phyloP scores from a whole-genome alignment of 2,888 invertebrate species.

The Epistrophe grossulariae region DNA sequence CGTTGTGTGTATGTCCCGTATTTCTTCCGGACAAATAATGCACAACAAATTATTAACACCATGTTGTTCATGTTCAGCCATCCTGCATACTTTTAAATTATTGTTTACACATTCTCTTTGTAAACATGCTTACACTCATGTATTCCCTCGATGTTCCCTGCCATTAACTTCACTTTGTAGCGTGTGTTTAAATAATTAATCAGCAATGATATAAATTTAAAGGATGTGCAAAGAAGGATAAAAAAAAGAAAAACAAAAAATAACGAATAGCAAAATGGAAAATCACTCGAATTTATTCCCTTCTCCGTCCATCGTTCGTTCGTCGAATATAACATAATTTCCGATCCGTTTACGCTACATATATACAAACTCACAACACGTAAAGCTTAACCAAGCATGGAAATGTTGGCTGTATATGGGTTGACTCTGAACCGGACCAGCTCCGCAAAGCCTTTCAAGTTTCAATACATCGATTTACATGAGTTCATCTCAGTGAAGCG shows the following conservation, averaged over 20 bases:
- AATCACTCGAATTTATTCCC: constrained; percentile 28
- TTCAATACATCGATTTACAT: constrained; percentile 54
- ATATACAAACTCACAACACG: constrained; percentile 53
- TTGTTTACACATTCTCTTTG: constrained; percentile 62
- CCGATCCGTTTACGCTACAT: constrained; percentile 57
- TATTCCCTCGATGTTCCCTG: constrained; percentile 28
- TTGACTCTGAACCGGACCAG: neutral
- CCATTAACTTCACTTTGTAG: constrained; percentile 63
- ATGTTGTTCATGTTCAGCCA: neutral
- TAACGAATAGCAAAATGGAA: constrained; percentile 11
- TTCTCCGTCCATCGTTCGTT: neutral
- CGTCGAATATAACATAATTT: constrained; percentile 53
- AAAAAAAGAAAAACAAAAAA: constrained; percentile 8
- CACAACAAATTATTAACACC: neutral
- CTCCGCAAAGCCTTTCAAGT: constrained; percentile 39
- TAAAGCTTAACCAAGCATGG: constrained; percentile 56
- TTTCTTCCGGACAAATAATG: neutral
- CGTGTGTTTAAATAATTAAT: constrained; percentile 65
- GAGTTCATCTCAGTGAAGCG: constrained; percentile 43
- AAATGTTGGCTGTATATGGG: constrained; percentile 9
- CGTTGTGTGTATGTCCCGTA: neutral
- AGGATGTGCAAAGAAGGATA: constrained; percentile 31
- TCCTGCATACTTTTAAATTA: constrained; percentile 20
- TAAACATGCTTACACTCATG: neutral
- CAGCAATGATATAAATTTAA: constrained; percentile 59